These are phyloP conservation scores for Drosophila mayri DNA, from an alignment of 1,140 invertebrate genomes.

Conservation along the genomic window DNA sequence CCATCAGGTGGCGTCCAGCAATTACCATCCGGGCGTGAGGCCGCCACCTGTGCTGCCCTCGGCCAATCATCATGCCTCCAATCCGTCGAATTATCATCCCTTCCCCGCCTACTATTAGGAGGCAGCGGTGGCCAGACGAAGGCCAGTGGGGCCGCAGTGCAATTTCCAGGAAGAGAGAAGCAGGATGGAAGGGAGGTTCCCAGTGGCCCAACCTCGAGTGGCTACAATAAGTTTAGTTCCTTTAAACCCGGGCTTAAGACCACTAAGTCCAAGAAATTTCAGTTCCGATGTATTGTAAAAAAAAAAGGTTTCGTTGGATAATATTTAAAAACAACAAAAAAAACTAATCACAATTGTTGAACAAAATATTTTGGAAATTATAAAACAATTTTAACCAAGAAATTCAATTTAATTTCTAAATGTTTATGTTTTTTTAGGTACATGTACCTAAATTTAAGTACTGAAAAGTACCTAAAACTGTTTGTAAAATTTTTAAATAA, in stretches of 20 bases:
- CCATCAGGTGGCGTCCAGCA: conserved; percentile 82
- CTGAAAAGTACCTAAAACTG: background rate
- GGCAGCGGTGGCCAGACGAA: background rate
- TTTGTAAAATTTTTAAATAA: background rate
- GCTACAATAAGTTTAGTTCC: conserved; percentile 1
- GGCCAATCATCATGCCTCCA: conserved; percentile 83
- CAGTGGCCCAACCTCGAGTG: background rate
- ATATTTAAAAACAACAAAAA: background rate
- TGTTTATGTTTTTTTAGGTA: too few species aligned
- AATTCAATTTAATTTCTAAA: too few species aligned
- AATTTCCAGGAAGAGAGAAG: conserved; percentile 20
- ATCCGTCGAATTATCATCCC: conserved; percentile 85
- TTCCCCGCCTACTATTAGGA: conserved; percentile 84
- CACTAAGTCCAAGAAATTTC: background rate
- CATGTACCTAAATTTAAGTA: background rate
- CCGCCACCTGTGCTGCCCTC: conserved; percentile 82
- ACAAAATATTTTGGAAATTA: background rate
- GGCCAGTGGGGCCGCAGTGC: conserved; percentile 54
- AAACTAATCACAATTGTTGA: background rate
- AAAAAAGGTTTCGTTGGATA: background rate
- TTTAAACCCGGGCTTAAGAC: background rate
- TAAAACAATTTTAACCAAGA: background rate
- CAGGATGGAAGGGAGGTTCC: background rate
- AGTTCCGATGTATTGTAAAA: background rate
- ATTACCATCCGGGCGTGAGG: conserved; percentile 83